Evolutionary conservation across 2,113 vertebrate genomes (phyloP).

Genomic region (Daboia siamensis): DNA sequence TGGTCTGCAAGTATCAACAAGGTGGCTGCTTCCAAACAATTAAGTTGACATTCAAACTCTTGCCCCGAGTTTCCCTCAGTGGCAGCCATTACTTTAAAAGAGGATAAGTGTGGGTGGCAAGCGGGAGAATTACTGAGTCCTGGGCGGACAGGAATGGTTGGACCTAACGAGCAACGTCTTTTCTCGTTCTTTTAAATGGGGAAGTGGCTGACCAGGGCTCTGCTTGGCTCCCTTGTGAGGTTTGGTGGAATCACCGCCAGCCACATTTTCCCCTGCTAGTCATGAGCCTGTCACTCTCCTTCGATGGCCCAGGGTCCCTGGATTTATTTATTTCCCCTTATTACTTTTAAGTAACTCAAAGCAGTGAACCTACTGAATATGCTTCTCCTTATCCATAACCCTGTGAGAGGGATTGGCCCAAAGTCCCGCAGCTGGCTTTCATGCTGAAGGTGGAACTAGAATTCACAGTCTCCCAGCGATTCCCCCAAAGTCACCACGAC

Average conservation of each 20-base stretch:
- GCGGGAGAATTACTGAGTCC: neutral
- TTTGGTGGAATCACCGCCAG: neutral
- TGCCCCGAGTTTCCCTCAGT: neutral
- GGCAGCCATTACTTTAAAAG: neutral
- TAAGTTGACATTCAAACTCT: neutral
- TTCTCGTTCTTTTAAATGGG: neutral
- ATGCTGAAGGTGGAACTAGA: too few species aligned
- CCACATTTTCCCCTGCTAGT: too few species aligned
- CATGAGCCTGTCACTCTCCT: neutral
- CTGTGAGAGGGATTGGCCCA: neutral
- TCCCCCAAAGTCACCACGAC: neutral
- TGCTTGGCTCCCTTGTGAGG: neutral
- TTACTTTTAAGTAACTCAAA: neutral
- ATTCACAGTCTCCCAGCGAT: too few species aligned
- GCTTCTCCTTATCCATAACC: neutral
- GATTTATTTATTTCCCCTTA: neutral
- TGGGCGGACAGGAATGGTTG: rapidly evolving
- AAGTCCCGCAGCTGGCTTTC: too few species aligned
- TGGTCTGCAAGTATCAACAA: neutral
- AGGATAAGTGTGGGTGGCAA: neutral
- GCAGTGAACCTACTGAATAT: rapidly evolving
- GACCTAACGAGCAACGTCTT: neutral
- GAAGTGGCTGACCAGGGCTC: neutral
- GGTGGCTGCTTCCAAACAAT: neutral
- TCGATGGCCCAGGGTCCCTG: neutral